These are phyloP conservation scores for Xyliphius kryptos DNA, from an alignment of 2,113 vertebrate genomes.

Conservation along the genomic window DNA sequence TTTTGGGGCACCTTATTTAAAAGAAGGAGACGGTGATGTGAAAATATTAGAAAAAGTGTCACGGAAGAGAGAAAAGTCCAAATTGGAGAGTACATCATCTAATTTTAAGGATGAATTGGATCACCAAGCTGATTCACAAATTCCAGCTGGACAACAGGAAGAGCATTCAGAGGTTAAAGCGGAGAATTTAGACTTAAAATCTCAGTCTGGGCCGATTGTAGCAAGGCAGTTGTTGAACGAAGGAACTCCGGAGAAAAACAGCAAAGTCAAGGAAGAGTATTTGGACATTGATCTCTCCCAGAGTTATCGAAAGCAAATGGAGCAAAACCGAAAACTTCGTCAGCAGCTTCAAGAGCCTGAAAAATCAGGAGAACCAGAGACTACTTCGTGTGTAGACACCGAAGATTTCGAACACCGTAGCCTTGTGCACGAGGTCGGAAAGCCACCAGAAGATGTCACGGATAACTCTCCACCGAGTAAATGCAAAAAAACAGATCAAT, in stretches of 20 bases:
- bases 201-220: slow-evolving; percentile 54
- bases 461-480: slow-evolving; percentile 93
- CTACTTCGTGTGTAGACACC: slow-evolving; percentile 74
- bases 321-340: slow-evolving; percentile 84
- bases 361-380: slow-evolving; percentile 82
- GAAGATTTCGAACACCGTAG: slow-evolving; percentile 92
- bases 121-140: slow-evolving; percentile 49
- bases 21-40: slow-evolving; percentile 77
- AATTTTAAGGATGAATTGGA: slow-evolving; percentile 80
- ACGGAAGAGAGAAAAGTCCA: slow-evolving; percentile 81
- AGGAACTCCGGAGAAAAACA: slow-evolving; percentile 68
- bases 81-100: slow-evolving; percentile 71
- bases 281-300: slow-evolving; percentile 96
- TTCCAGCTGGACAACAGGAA: slow-evolving; percentile 54
- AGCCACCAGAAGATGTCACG: slow-evolving; percentile 92
- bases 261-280: slow-evolving; percentile 75
- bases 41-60: slow-evolving; percentile 78
- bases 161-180: slow-evolving; percentile 68
- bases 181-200: slow-evolving; percentile 72
- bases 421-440: slow-evolving; percentile 94
- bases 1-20: slow-evolving; percentile 47
- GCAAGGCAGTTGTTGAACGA: slow-evolving; percentile 69
- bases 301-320: slow-evolving; percentile 98
- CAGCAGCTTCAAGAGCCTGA: slow-evolving; percentile 89
- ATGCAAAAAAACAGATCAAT: slow-evolving; percentile 84